Conservation (phyloP, 2,888 invertebrate genomes). For the Trissoscelio sp. region DNA sequence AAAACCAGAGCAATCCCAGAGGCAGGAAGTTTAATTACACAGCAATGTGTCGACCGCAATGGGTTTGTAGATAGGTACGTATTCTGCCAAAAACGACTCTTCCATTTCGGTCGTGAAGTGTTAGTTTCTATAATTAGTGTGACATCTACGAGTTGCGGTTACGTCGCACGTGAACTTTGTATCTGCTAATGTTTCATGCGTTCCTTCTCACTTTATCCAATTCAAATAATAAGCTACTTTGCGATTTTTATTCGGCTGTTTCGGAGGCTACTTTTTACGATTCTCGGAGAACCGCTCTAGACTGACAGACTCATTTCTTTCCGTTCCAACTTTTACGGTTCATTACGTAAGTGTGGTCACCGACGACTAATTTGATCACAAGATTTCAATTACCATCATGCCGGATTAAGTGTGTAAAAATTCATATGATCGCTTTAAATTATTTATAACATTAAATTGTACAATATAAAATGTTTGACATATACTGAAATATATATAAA, state of each 20-base stretch:
- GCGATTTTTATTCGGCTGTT: constrained; percentile 37
- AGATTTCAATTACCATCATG: constrained; percentile 12
- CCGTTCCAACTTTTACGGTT: constrained; percentile 15
- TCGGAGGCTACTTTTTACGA: constrained; percentile 2
- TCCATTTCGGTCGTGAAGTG: constrained; percentile 63
- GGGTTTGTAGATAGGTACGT: constrained; percentile 72
- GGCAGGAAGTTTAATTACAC: constrained; percentile 79
- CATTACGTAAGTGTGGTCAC: constrained; percentile 20
- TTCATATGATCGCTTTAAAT: too few species aligned
- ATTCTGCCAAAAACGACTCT: constrained; percentile 70
- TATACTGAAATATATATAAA: too few species aligned
- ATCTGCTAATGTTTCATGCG: constrained; percentile 58
- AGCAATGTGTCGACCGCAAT: constrained; percentile 74
- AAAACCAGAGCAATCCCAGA: constrained; percentile 70
- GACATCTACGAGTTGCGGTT: constrained; percentile 65
- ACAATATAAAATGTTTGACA: too few species aligned
- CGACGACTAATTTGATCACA: constrained; percentile 30
- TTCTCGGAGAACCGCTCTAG: neutral
- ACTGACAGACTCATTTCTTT: constrained; percentile 8
- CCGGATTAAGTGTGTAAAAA: too few species aligned
- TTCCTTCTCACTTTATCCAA: constrained; percentile 35
- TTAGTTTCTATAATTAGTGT: constrained; percentile 67
- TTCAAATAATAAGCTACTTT: constrained; percentile 48
- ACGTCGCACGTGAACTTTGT: constrained; percentile 60
- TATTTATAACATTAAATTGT: too few species aligned